Base-by-base conservation (phyloP, 2,797 vertebrate genomes). In the Rousettus madagascariensis region DNA sequence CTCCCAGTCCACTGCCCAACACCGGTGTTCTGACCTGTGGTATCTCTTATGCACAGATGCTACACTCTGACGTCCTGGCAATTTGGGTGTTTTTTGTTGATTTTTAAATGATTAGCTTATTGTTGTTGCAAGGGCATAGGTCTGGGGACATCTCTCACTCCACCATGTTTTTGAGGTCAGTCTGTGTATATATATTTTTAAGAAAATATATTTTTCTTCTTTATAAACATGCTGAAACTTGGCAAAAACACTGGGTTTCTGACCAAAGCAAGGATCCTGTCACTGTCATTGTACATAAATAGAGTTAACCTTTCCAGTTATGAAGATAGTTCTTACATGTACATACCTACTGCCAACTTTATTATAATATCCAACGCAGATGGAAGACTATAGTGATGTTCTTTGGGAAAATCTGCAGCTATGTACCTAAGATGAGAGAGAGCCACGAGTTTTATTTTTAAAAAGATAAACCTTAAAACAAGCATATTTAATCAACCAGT, bases 131-230 rank as follows among this genome's bases (percentile, higher is more conserved):
- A 49, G 49, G 15, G 15, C 1, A 49, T 49, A 49, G 49, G 15
- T 49, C 49, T 49, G 49, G 49, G 49, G 49, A 16, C 49, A 49
- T 49, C 49, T 49, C 49, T 49, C 46, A 49, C 46, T 49, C 49
- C 4, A 2, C 46, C 4, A 49, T 16, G 49, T 49, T 49, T 5
- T 15, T 49, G 49, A 16, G 1, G 15, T 49, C 49, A 49, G 49
- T 49, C 49, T 90, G 11, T 91, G 74, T 78, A 30, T 68, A 43
- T 69, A 41, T 87, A 84, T 85, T 86, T 66, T 92, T 69, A 86
- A 96, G 75, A 90, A 88, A 86, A 85, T 83, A 90, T 78, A 53
- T 41, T 90, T 90, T 90, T 28, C 65, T 92, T 95, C 10, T 51
- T 92, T 95, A 55, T 46, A 87, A 55, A 51, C 16, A 4, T 90